Percentiles rank a stretch among this genome's conserved stretches.
phyloP scores from a whole-genome alignment of 2,888 invertebrate genomes.

The Eupithecia vulgata region DNA sequence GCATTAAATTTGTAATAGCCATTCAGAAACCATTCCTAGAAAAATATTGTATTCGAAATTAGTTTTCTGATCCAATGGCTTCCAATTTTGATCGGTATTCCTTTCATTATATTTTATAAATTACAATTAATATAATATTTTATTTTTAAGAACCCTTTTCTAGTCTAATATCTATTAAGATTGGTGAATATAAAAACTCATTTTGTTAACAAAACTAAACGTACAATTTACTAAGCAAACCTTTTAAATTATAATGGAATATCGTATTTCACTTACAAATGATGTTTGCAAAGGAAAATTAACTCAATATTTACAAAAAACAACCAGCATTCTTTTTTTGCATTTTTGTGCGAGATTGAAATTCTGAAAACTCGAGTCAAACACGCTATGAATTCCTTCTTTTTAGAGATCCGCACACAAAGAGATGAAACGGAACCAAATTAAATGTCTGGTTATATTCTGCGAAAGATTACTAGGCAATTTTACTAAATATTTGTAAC shows the following conservation, averaged over 20 bases:
- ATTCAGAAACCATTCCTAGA: slow-evolving; percentile 1
- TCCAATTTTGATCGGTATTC: background rate
- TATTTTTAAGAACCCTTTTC: background rate
- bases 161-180: background rate
- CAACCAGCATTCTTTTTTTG: background rate
- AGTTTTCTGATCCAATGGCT: slow-evolving; percentile 3
- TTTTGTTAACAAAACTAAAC: background rate
- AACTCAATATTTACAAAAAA: background rate
- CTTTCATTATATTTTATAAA: background rate
- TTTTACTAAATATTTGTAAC: too few relatives aligned
- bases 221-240: background rate
- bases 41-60: background rate
- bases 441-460: background rate
- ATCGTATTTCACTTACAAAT: background rate
- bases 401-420: slow-evolving; percentile 14
- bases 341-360: slow-evolving; percentile 16
- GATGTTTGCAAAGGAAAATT: background rate
- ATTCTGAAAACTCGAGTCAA: slow-evolving; percentile 20
- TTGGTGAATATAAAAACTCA: background rate
- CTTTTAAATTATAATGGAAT: background rate
- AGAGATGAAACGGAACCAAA: background rate
- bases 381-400: slow-evolving; percentile 38
- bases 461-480: background rate
- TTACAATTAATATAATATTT: background rate
- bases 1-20: slow-evolving; percentile 9